Evolutionary conservation across 2,113 vertebrate genomes (phyloP).

Genomic region (Saguinus midas): DNA sequence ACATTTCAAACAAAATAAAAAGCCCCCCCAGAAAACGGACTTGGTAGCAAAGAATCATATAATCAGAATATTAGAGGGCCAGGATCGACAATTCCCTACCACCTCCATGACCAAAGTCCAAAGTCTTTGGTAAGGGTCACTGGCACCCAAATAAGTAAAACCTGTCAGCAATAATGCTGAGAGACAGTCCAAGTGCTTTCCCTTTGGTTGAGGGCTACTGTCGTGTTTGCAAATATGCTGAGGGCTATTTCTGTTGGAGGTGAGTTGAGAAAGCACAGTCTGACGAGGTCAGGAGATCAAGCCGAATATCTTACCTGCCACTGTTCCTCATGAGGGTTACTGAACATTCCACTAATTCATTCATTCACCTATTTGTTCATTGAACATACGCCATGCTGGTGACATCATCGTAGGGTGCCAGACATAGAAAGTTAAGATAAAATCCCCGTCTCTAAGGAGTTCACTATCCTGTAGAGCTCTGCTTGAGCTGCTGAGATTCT

Average conservation of each 20-base stretch:
- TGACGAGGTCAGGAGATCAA: background rate
- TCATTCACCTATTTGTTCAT: background rate
- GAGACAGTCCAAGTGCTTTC: background rate
- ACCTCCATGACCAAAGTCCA: background rate
- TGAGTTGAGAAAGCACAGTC: background rate
- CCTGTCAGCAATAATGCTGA: background rate
- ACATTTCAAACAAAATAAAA: slow-evolving; percentile 17
- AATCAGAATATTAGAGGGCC: background rate
- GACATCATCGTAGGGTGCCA: background rate
- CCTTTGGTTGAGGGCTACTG: background rate
- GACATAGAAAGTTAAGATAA: background rate
- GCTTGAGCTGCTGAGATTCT: background rate
- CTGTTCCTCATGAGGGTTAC: background rate
- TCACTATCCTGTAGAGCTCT: background rate
- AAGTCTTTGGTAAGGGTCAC: background rate
- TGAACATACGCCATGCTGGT: background rate
- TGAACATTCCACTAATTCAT: background rate
- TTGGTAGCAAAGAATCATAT: background rate
- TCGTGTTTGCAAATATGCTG: background rate
- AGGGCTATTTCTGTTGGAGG: background rate
- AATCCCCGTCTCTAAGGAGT: background rate
- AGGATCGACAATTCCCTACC: background rate
- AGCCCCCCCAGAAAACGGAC: background rate
- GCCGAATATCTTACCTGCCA: background rate
- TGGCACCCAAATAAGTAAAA: background rate